Conservation (phyloP, 2,797 vertebrate species). For the Takifugu rubripes region DNA sequence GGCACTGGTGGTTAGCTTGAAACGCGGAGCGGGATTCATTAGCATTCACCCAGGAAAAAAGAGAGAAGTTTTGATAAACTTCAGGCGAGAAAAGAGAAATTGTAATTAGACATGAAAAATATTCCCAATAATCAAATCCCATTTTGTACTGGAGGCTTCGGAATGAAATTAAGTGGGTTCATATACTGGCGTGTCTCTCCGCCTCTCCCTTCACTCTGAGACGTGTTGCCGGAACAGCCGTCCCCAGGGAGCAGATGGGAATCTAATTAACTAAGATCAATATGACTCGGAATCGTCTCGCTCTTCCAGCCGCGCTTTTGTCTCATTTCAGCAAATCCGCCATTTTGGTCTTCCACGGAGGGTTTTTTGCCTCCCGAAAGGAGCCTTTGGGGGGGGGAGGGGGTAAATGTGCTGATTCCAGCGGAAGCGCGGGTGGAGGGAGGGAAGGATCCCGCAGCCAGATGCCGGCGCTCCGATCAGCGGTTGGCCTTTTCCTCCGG, state of each 20-base stretch:
- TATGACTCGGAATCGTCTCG: constrained; percentile 74
- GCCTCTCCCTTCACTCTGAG: constrained; percentile 69
- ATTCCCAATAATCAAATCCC: constrained; percentile 78
- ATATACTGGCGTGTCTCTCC: constrained; percentile 75
- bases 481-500: constrained; percentile 69
- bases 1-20: constrained; percentile 31
- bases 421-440: constrained; percentile 67
- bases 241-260: constrained; percentile 70
- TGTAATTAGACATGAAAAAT: constrained; percentile 79
- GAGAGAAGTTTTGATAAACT: constrained; percentile 68
- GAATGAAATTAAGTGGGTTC: constrained; percentile 77
- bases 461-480: constrained; percentile 67
- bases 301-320: constrained; percentile 41
- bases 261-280: constrained; percentile 82
- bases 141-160: constrained; percentile 73
- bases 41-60: constrained; percentile 39
- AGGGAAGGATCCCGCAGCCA: constrained; percentile 69
- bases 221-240: constrained; percentile 73
- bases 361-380: background rate
- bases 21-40: constrained; percentile 63
- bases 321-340: constrained; percentile 41
- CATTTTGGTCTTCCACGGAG: constrained; percentile 45
- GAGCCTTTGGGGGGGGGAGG: background rate
- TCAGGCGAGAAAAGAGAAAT: constrained; percentile 64
- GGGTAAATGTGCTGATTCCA: constrained; percentile 71